Evolutionary conservation across 2,113 vertebrate species (phyloP), one percentile per base, ranked within the genome.

Genomic region (Macheiramphus alcinus): DNA sequence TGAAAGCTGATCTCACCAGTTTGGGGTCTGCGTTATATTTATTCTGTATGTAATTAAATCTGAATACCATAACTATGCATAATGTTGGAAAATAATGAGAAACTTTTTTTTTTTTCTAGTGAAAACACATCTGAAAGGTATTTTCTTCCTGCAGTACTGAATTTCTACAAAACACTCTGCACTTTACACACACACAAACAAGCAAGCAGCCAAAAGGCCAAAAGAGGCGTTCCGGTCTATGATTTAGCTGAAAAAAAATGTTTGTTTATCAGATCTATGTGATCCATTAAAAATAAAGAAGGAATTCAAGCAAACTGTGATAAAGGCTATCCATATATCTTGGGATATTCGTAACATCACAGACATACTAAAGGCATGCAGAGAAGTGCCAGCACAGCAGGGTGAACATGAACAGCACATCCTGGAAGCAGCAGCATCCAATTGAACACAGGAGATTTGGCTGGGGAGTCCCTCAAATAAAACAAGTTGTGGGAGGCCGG

Each of bases 1-100:
- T 96, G 96, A 97, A 97, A 97, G 96, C 96, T 96, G 96, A 96
- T 95, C 95, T 95, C 94, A 88, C 96, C 94, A 97, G 96, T 97
- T 97, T 93, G 85, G 93, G 92, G 95, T 85, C 96, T 90, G 84
- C 0, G 1, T 91, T 97, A 74, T 92, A 96, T 97, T 97, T 97
- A 91, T 95, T 97, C 95, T 93, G 91, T 93, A 93, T 95, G 73
- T 96, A 96, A 97, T 97, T 97, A 97, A 96, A 96, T 96, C 56
- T 62, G 91, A 96, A 96, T 91, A 97, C 86, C 87, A 86, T 94
- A 96, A 94, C 95, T 93, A 93, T 92, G 93, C 83, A 95, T 97
- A 95, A 90, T 56, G 52, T 86, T 88, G 72, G 79, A 95, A 96
- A 97, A 97, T 95, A 94, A 92, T 86, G 56, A 96, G 74, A 95